Conservation (phyloP, 2,797 vertebrate species). For the Phoebastria nigripes region DNA sequence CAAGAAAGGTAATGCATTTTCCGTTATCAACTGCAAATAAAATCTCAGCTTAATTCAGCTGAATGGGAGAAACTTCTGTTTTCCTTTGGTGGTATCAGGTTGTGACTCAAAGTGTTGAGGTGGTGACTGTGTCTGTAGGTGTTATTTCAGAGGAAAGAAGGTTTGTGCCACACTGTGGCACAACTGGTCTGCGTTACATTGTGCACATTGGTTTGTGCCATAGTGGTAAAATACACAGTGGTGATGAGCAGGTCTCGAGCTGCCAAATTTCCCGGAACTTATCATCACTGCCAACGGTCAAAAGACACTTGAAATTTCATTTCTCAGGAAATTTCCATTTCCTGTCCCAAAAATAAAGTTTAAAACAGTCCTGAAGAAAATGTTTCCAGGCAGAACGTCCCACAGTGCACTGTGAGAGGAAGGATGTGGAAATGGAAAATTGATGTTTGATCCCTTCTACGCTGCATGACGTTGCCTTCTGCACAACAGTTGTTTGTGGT, state of each 20-base stretch:
- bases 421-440: not conserved
- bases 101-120: not conserved
- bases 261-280: not conserved
- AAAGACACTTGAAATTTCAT: not conserved
- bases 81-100: not conserved
- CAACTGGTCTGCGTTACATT: not conserved
- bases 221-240: not conserved
- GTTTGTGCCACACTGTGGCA: not conserved
- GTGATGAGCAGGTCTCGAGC: not conserved
- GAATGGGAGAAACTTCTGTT: not conserved
- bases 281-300: not conserved
- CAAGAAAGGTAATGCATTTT: not conserved
- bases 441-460: not conserved
- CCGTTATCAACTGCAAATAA: rapidly evolving
- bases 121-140: not conserved
- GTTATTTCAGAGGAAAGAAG: not conserved
- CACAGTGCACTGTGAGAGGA: not conserved
- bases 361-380: not conserved
- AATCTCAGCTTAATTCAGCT: not conserved
- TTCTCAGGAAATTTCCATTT: not conserved
- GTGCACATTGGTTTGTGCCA: not conserved
- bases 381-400: not conserved
- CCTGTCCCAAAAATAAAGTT: not conserved
- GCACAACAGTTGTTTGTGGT: not conserved
- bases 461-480: not conserved